Base-by-base conservation (phyloP, 2,113 vertebrate genomes). In the Puffinus mauretanicus region DNA sequence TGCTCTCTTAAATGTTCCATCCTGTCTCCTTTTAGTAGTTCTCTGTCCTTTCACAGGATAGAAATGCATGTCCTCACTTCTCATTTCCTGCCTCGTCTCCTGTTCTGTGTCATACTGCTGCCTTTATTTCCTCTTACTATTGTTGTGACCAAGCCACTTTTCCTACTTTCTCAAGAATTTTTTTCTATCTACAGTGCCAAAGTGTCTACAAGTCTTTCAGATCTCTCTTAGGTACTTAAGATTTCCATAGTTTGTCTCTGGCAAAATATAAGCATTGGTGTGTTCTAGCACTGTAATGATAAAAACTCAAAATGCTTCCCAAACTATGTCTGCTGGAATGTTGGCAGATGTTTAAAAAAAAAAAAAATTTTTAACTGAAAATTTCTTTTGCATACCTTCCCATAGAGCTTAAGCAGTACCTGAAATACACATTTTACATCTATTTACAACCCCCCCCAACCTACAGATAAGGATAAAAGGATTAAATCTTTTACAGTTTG, bases 121-220 rank as follows among this genome's bases (percentile, higher is more conserved):
- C 77, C 13, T 94, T 89, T 77, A 82, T 93, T 96, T 97, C 95
- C 94, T 97, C 61, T 91, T 52, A 11, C 81, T 82, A 34, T 95
- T 96, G 80, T 96, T 97, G 79, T 82, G 57, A 58, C 57, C 27
- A 51, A 90, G 72, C 32, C 36, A 44, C n/a, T 93, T 88, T 94
- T 94, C 86, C 80, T 94, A 57, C 54, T 92, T 87, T 84, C 44
- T 67, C 55, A 86, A 47, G 51, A 54, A 1, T 29, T 29, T 83
- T 88, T 92, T 94, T 79, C 61, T 85, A 1, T 79, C 78, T 82
- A 4, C 38, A 38, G 27, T 93, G 93, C 66, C 84, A 44, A 55
- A 67, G 27, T 44, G n/a, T 73, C n/a, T 84, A 9, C 52, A 32
- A 15, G 9, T 54, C 62, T 86, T 88, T 90, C 22, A 21, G 3